Evolutionary conservation across 1,140 invertebrate genomes (phyloP), one percentile per base, ranked within the genome.

Genomic region (Ceratosolen fusciceps): DNA sequence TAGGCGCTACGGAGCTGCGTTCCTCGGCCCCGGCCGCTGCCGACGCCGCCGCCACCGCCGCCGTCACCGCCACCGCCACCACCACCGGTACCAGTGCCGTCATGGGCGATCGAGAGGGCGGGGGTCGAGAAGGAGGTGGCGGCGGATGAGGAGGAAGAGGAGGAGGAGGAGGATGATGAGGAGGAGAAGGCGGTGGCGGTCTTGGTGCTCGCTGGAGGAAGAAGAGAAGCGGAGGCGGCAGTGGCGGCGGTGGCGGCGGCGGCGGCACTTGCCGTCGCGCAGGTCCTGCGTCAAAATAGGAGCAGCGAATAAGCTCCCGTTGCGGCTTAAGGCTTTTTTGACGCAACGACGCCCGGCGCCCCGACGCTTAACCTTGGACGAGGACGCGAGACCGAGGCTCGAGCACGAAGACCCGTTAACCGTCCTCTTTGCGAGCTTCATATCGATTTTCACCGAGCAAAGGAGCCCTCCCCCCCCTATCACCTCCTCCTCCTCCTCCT

Each of bases 201-300:
- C n/a, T n/a, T n/a, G n/a, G n/a, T n/a, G n/a, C n/a, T n/a, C 12
- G 39, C 39, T 43, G 39, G 5, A 43, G 39, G 39, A 7, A 12
- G 39, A 5, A 43, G 39, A 12, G 5, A 12, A 43, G 14, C 21
- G 49, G 49, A 4, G 49, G 60, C 29, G 60, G 14, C n/a, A 1
- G 26, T 24, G 26, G 24, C 56, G n/a, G 5, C 2, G 29, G 29
- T 5, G 19, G 4, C 12, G 14, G 60, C 16, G 31, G 21, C n/a
- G 16, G 60, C 60, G 60, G n/a, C 60, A 37, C 60, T 37, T n/a
- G 31, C 3, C 34, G 47, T 2, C 12, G 39, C 26, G 43, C 68
- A 70, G 37, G 47, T 21, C 68, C 68, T 47, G 24, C 67, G 67
- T n/a, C 62, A 49, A 70, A 65, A 65, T 65, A 37, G 60, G 60